These are phyloP conservation scores for Rhinogobio ventralis DNA, from an alignment of 2,797 vertebrate species.

Conservation along the genomic window DNA sequence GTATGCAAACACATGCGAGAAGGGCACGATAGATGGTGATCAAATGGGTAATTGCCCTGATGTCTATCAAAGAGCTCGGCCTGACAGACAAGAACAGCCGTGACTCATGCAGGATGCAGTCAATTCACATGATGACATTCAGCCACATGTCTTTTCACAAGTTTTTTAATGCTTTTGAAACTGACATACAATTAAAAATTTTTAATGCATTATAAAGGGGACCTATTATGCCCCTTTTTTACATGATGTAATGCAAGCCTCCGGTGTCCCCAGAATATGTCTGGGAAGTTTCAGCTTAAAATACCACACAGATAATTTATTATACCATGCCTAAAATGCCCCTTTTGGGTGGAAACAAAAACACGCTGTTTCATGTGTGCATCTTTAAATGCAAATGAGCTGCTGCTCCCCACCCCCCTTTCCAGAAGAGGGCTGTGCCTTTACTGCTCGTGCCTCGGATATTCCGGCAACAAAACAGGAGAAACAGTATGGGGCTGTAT, in stretches of 20 bases:
- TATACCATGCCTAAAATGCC: too few species aligned
- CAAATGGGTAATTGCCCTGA: constrained; percentile 35
- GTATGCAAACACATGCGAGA: constrained; percentile 3
- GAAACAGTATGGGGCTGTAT: too few species aligned
- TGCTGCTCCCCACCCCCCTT: too few species aligned
- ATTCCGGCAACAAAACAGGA: too few species aligned
- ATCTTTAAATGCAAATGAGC: too few species aligned
- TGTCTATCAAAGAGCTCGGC: constrained; percentile 13
- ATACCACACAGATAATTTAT: too few species aligned
- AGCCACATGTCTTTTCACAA: not conserved
- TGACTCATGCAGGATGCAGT: not conserved
- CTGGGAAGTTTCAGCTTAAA: too few species aligned
- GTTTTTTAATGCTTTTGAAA: not conserved
- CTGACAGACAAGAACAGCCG: not conserved
- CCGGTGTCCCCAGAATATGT: not conserved
- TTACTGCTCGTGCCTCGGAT: too few species aligned
- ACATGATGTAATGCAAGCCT: not conserved
- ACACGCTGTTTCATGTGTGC: too few species aligned
- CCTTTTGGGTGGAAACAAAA: too few species aligned
- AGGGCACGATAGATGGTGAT: not conserved
- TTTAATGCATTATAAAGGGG: not conserved
- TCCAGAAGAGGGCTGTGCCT: too few species aligned
- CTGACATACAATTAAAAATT: not conserved
- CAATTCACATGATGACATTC: not conserved
- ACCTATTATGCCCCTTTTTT: not conserved